These are phyloP conservation scores for Cyanoderma ruficeps DNA, from an alignment of 2,113 vertebrate species.

Conservation along the genomic window DNA sequence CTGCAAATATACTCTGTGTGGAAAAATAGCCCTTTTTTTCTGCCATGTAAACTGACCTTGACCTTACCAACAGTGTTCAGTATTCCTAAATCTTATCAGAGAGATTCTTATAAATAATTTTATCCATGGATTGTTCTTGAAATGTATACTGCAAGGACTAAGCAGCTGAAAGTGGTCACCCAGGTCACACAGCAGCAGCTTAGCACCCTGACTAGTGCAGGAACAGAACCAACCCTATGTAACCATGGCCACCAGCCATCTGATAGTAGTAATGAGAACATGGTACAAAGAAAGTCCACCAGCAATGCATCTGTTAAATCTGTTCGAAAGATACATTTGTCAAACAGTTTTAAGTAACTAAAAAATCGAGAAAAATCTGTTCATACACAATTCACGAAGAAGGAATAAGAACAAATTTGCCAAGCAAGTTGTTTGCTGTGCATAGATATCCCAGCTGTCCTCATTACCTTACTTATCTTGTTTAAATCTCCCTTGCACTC, in stretches of 20 bases:
- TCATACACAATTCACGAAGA: constrained; percentile 38
- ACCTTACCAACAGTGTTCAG: background rate
- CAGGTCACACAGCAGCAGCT: background rate
- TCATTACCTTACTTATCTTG: constrained; percentile 51
- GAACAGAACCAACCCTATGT: background rate
- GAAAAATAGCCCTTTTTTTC: background rate
- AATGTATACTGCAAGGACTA: background rate
- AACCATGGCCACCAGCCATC: background rate
- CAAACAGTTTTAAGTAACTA: constrained; percentile 31
- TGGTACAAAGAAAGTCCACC: background rate
- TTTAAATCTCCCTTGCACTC: constrained; percentile 37
- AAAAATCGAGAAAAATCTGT: constrained; percentile 57
- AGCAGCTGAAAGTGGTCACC: background rate
- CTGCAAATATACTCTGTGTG: constrained; percentile 3
- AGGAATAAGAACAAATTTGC: constrained; percentile 45
- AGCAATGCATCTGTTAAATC: constrained; percentile 26
- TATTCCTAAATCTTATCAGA: background rate
- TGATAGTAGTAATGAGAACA: background rate
- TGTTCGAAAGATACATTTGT: constrained; percentile 32
- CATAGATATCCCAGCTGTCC: constrained; percentile 61
- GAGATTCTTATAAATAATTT: constrained; percentile 9
- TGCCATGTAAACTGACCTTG: constrained; percentile 21
- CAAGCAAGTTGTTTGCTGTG: constrained; percentile 55
- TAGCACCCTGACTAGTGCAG: background rate
- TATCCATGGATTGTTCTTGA: background rate